Conservation (phyloP, 2,797 vertebrate species). For the Gymnoscopelus microlampas region DNA sequence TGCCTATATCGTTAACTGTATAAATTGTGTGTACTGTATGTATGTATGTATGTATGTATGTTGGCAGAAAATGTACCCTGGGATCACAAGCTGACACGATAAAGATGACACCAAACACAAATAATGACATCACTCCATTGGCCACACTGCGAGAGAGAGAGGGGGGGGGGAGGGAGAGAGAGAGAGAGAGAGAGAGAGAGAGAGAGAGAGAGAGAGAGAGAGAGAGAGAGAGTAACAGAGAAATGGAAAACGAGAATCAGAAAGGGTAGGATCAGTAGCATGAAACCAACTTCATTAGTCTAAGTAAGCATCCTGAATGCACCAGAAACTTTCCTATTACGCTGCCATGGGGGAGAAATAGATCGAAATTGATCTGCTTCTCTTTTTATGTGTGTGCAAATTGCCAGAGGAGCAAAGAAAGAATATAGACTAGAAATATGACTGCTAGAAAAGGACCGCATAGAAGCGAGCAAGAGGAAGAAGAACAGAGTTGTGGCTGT, state of each 20-base stretch:
- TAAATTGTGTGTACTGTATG: too few species aligned
- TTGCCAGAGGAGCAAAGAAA: constrained; percentile 1
- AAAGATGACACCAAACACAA: constrained; percentile 76
- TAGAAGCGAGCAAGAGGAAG: not conserved
- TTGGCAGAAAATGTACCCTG: constrained; percentile 56
- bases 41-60: too few species aligned
- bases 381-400: constrained; percentile 18
- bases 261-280: constrained; percentile 7
- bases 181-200: constrained; percentile 13
- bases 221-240: constrained; percentile 9
- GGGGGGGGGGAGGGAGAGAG: constrained; percentile 19
- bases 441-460: not conserved
- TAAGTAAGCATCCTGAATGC: constrained; percentile 18
- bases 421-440: constrained; percentile 18
- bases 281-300: constrained; percentile 29
- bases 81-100: constrained; percentile 74
- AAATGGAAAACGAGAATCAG: constrained; percentile 1
- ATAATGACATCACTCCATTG: constrained; percentile 67
- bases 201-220: constrained; percentile 11
- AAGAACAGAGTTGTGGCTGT: not conserved
- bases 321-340: constrained; percentile 20
- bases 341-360: not conserved
- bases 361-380: not conserved
- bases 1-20: too few species aligned
- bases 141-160: constrained; percentile 53